A percentile compares a stretch with the other conserved stretches of the same genome.
Conservation (phyloP, 2,113 vertebrate species). For the Mastomys natalensis region DNA sequence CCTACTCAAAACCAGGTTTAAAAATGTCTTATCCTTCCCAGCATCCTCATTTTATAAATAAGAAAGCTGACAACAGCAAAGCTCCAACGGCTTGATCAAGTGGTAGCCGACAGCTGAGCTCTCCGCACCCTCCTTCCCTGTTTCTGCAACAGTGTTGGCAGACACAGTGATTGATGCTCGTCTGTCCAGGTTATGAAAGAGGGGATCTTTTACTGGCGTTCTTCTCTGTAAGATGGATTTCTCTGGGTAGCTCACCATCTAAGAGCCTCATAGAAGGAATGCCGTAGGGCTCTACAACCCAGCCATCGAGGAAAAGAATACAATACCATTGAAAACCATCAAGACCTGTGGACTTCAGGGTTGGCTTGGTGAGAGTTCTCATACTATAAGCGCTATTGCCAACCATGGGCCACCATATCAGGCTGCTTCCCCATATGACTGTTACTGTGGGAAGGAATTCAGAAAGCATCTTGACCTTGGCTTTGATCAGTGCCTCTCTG, state of each 20-base stretch:
- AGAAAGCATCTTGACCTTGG: neutral
- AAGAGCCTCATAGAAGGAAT: neutral
- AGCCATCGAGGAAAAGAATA: neutral
- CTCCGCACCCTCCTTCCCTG: neutral
- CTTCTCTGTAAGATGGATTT: neutral
- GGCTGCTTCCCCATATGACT: neutral
- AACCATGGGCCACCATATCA: neutral
- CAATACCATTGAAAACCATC: neutral
- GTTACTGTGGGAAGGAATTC: neutral
- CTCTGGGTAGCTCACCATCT: neutral
- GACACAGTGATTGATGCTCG: neutral
- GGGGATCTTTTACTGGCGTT: neutral
- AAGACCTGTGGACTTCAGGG: neutral
- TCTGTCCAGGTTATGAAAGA: constrained; percentile 19
- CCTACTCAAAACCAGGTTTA: constrained; percentile 37
- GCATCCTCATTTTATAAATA: constrained; percentile 52
- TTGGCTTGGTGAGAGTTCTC: constrained; percentile 12
- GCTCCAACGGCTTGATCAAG: constrained; percentile 52
- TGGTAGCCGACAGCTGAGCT: neutral
- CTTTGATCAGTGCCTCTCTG: neutral
- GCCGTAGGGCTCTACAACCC: neutral
- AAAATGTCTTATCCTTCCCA: constrained; percentile 27
- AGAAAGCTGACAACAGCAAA: constrained; percentile 49
- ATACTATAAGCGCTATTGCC: neutral
- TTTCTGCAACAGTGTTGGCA: constrained; percentile 16